Base-by-base conservation (phyloP, 2,888 invertebrate species). In the Sarcophaga caerulescens region DNA sequence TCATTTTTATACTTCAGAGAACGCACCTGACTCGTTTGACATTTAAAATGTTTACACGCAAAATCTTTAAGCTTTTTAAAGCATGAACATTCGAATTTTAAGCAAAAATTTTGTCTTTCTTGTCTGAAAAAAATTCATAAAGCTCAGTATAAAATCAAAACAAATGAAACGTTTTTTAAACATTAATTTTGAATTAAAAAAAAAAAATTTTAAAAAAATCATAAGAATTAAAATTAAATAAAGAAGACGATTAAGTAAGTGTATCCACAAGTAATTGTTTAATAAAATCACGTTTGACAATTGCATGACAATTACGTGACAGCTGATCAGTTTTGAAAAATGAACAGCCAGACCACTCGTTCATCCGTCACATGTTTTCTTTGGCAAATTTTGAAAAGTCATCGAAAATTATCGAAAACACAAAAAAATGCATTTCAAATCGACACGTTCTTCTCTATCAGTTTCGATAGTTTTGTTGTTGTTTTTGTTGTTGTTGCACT, bases 291-390 rank as follows among this genome's bases (percentile, higher is more conserved):
- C 86, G 86, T 86, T 71, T 84, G 84, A 83, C 86, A 86, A 76
- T 84, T 82, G 88, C 84, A 79, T 87, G 84, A 85, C 88, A 85
- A 87, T 85, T 85, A 88, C 87, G 88, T 88, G 88, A 88, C 86
- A 86, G 85, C 87, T 87, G 70, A 82, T 86, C 83, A 81, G 66
- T 83, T 83, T 83, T 52, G 66, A 52, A 52, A 52, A 52, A 52
- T 14, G 17, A 52, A 52, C 12, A 52, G 17, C 10, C 11, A 47
- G 1, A 47, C 11, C 11, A 78, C 65, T 19, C 14, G 69, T 69
- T 14, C 12, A 78, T 70, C 14, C 14, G 69, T 65, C 77, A 52
- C 66, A 70, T 68, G 57, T 19, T 57, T 73, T 65, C 21, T 59
- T 52, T 14, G 59, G 57, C 35, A 59, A 44, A 73, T 23, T 23